Conservation (phyloP, 2,113 vertebrate species). For the Isichthys henryi region DNA sequence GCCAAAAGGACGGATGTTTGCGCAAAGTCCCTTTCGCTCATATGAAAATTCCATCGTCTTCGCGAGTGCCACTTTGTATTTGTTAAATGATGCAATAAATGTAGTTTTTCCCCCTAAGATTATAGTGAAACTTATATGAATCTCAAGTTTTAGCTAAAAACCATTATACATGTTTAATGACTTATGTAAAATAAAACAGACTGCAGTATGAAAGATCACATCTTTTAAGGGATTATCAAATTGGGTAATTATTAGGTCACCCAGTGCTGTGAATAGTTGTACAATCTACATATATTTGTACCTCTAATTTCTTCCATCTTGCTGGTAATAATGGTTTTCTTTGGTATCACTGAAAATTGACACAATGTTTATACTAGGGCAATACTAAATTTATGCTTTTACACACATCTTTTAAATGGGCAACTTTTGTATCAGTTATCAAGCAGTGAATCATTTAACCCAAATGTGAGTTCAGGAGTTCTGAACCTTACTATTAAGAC, state of each 20-base stretch:
- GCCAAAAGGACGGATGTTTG: neutral
- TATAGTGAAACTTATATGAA: neutral
- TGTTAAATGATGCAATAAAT: neutral
- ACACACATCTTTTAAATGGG: neutral
- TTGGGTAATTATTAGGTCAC: neutral
- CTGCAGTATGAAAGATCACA: neutral
- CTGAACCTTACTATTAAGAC: neutral
- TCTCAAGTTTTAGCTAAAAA: neutral
- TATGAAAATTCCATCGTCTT: neutral
- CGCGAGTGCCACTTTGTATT: neutral
- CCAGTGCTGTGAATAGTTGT: neutral
- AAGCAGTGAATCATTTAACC: neutral
- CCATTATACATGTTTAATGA: neutral
- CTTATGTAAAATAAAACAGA: neutral
- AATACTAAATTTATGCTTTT: neutral
- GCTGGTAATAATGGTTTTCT: neutral
- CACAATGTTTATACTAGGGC: neutral
- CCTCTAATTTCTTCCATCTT: neutral
- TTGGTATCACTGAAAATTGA: neutral
- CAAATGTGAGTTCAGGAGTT: neutral
- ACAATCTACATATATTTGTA: neutral
- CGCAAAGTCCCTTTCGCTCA: neutral
- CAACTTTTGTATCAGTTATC: neutral
- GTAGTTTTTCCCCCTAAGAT: neutral
- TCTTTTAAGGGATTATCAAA: neutral